Percentiles rank a stretch among this genome's conserved stretches.
These are phyloP conservation scores for Salpingus planirostris DNA, from an alignment of 2,888 invertebrate species.

Conservation along the genomic window DNA sequence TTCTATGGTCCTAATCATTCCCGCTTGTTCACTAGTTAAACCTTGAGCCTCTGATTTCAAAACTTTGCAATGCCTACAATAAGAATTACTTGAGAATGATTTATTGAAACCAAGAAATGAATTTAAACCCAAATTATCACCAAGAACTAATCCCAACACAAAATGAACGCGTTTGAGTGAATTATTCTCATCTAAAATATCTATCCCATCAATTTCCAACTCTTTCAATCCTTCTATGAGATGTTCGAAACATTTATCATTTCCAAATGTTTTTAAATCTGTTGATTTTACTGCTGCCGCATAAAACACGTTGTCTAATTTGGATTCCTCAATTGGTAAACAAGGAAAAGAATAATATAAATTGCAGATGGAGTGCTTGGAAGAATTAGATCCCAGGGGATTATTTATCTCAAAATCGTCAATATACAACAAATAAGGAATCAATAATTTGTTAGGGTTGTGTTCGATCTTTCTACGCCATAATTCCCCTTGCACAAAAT, in stretches of 20 bases:
- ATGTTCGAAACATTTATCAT: slow-evolving; percentile 13
- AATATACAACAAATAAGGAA: slow-evolving; percentile 19
- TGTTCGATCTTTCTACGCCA: slow-evolving; percentile 18
- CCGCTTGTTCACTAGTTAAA: slow-evolving; percentile 8
- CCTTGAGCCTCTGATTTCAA: slow-evolving; percentile 9
- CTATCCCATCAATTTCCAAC: slow-evolving; percentile 9
- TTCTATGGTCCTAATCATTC: slow-evolving; percentile 12
- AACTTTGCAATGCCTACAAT: slow-evolving; percentile 17
- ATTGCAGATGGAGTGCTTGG: slow-evolving; percentile 18
- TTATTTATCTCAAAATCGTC: slow-evolving; percentile 25
- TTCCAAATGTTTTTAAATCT: slow-evolving; percentile 17
- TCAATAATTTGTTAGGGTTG: slow-evolving; percentile 16
- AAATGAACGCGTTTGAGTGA: slow-evolving; percentile 12
- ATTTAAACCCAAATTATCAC: slow-evolving; percentile 20
- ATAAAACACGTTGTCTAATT: slow-evolving; percentile 17
- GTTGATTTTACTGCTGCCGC: slow-evolving; percentile 17
- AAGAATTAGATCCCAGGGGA: slow-evolving; percentile 20
- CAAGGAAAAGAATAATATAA: slow-evolving; percentile 21
- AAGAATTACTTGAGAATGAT: slow-evolving; percentile 16
- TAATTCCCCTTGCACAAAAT: slow-evolving; percentile 19
- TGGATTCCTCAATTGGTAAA: slow-evolving; percentile 16
- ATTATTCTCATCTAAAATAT: slow-evolving; percentile 10
- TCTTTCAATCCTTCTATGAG: slow-evolving; percentile 14
- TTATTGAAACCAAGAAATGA: slow-evolving; percentile 15
- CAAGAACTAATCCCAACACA: slow-evolving; percentile 15